Evolutionary conservation across 1,140 invertebrate species (phyloP).

Genomic region (Xylocopa sonorina): DNA sequence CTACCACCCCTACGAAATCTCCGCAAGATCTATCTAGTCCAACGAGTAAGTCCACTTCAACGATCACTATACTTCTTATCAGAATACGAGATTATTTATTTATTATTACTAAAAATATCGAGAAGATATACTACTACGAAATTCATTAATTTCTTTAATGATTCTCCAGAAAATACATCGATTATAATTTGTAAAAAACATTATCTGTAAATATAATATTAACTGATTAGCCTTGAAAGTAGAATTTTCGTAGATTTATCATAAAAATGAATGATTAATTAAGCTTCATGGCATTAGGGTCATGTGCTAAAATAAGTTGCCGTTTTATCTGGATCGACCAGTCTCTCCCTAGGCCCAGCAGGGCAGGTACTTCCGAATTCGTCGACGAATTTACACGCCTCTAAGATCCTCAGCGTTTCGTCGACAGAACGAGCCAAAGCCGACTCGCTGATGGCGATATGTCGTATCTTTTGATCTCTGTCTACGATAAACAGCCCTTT

Average conservation of each 20-base stretch:
- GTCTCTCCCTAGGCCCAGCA: constrained; percentile 94
- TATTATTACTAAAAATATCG: too few relatives aligned
- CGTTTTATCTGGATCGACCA: constrained; percentile 49
- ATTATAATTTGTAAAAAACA: too few relatives aligned
- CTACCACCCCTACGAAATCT: constrained; percentile 70
- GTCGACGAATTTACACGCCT: constrained; percentile 97
- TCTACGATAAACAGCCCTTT: constrained; percentile 98
- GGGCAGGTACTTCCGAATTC: constrained; percentile 96
- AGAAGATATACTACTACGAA: too few relatives aligned
- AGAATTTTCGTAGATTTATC: too few relatives aligned
- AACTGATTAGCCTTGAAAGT: too few relatives aligned
- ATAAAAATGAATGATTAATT: too few relatives aligned
- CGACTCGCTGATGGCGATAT: constrained; percentile 97
- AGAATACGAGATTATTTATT: too few relatives aligned
- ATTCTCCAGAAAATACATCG: too few relatives aligned
- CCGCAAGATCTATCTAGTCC: constrained; percentile 64
- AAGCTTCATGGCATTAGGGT: background rate
- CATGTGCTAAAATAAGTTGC: constrained; percentile 34
- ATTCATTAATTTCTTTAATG: constrained; percentile 11
- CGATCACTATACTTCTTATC: constrained; percentile 6
- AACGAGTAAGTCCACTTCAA: constrained; percentile 74
- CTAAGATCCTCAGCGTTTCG: constrained; percentile 93
- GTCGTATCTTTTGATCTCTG: constrained; percentile 91
- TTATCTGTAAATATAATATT: too few relatives aligned
- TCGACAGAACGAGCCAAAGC: constrained; percentile 91